Conservation (phyloP, 2,113 vertebrate genomes). For the Osmerus eperlanus region DNA sequence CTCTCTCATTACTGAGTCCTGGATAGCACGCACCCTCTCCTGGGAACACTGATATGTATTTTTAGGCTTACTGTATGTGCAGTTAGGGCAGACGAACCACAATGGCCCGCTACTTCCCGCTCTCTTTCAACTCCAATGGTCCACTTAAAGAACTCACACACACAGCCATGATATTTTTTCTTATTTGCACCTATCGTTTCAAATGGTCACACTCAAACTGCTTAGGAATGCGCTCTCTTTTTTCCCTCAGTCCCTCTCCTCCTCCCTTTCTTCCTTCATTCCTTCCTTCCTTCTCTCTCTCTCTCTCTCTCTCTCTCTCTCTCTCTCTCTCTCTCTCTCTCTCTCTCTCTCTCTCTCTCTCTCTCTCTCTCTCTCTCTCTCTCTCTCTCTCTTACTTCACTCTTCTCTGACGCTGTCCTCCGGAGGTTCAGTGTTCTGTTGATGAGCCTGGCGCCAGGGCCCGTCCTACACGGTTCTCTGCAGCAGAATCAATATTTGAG, state of each 20-base stretch:
- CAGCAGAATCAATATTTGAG: conserved; percentile 68
- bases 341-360: conserved; percentile 5
- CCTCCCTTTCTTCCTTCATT: background rate
- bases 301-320: background rate
- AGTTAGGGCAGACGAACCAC: conserved; percentile 57
- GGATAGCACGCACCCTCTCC: conserved; percentile 62
- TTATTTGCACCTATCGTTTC: too few relatives aligned
- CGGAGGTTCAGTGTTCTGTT: conserved; percentile 45
- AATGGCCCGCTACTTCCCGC: conserved; percentile 55
- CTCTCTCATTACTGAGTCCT: conserved; percentile 74
- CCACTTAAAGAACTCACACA: conserved; percentile 29
- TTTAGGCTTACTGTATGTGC: conserved; percentile 65
- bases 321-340: background rate
- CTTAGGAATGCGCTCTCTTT: too few relatives aligned
- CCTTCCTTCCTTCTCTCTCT: conserved; percentile 13
- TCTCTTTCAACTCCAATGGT: conserved; percentile 47
- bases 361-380: background rate
- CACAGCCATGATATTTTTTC: background rate
- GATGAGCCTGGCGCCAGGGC: conserved; percentile 50
- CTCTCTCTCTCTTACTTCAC: background rate
- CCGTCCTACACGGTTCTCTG: conserved; percentile 45
- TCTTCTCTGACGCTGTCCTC: background rate
- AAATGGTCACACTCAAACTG: too few relatives aligned
- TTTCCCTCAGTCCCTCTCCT: background rate
- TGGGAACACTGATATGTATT: conserved; percentile 70